phyloP scores from a whole-genome alignment of 2,888 invertebrate species.

The Acanthococcus lagerstroemiae region DNA sequence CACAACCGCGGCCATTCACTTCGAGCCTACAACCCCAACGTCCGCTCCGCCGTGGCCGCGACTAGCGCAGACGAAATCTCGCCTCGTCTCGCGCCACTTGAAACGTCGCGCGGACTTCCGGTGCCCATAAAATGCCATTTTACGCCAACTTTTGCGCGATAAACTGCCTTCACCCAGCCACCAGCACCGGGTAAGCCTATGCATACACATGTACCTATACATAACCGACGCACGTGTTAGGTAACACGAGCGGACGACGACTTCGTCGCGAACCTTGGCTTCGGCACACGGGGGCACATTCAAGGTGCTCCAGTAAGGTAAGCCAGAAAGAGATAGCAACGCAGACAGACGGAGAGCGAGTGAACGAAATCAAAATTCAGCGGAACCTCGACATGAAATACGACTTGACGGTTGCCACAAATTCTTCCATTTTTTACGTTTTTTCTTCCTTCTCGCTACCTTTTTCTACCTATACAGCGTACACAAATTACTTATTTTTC shows the following conservation, averaged over 20 bases:
- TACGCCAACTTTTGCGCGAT: no score
- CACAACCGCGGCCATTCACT: no score
- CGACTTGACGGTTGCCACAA: not conserved
- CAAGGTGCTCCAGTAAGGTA: not conserved
- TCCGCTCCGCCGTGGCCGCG: no score
- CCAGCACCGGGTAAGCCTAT: not conserved
- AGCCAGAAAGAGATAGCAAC: not conserved
- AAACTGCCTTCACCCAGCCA: not conserved
- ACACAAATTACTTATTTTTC: no score
- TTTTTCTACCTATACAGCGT: no score
- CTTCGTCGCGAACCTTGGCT: not conserved
- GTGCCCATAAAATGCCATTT: no score
- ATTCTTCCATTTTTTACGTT: not conserved
- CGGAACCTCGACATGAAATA: not conserved
- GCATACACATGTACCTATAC: not conserved
- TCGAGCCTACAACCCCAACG: no score
- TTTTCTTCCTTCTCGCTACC: not conserved
- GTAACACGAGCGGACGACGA: not conserved
- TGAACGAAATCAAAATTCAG: not conserved
- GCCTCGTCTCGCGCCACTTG: no score
- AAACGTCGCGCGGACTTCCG: no score
- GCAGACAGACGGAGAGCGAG: not conserved
- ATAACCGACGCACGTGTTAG: no score
- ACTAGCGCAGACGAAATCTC: no score
- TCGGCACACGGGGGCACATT: not conserved